Evolutionary conservation across 2,888 invertebrate genomes (phyloP).

Genomic region (Maniola hyperantus): DNA sequence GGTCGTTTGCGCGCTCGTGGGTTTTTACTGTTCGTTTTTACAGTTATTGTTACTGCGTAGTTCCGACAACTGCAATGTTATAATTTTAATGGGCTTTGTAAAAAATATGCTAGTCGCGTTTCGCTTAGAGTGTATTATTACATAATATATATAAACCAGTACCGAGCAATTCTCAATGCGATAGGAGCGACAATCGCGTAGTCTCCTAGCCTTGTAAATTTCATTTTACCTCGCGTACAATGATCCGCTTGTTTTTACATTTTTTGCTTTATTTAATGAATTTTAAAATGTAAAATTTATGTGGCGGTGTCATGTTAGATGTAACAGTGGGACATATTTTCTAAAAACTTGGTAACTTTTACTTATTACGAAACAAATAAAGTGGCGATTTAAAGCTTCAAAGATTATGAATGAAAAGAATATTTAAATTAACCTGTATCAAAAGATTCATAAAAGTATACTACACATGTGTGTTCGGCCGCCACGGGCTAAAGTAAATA

Average conservation of each 20-base stretch:
- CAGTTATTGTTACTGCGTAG: neutral
- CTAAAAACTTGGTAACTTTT: too few relatives aligned
- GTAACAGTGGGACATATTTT: neutral
- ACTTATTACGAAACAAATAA: too few relatives aligned
- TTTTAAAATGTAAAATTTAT: neutral
- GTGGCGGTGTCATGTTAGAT: neutral
- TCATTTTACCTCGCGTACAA: neutral
- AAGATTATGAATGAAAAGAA: neutral
- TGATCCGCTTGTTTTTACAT: conserved; percentile 1
- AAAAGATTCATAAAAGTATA: neutral
- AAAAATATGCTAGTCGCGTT: conserved; percentile 3
- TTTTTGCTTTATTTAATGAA: neutral
- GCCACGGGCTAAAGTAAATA: neutral
- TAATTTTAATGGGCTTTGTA: conserved; percentile 5
- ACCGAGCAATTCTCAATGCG: conserved; percentile 11
- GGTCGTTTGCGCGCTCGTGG: too few relatives aligned
- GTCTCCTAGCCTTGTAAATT: conserved; percentile 7
- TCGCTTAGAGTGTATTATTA: neutral
- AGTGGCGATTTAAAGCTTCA: too few relatives aligned
- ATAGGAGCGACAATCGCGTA: neutral
- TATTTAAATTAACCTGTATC: neutral
- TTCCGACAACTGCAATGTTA: neutral
- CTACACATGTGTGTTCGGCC: neutral
- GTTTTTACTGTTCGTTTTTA: neutral
- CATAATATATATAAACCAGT: conserved; percentile 2